Base-by-base conservation (phyloP, 2,888 invertebrate genomes). In the Euproctis similis region DNA sequence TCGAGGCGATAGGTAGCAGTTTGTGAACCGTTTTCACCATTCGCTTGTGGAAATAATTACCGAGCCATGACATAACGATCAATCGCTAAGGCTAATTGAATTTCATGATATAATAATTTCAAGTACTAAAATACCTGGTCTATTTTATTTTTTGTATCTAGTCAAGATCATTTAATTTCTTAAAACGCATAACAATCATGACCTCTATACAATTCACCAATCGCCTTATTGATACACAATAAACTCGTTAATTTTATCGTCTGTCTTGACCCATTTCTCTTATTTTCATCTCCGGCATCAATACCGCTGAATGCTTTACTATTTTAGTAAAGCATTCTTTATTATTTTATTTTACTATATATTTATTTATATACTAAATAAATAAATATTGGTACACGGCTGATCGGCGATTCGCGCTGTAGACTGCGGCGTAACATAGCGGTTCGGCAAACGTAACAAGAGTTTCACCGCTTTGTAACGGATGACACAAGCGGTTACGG, bases 401-500 rank as follows among this genome's bases (percentile, higher is more conserved):
- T 56, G 46, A 43, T 41, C 40, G 45, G 45, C 49, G 53, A 48
- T 60, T 53, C 46, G 45, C n/a, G n/a, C n/a, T n/a, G n/a, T 35
- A 30, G 42, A 42, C 45, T 36, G 44, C 47, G 46, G 61, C 65
- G 59, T 74, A 70, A 72, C 59, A 62, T 72, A 74, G 73, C 80
- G 76, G 74, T 70, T 43, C 52, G 35, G 30, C 52, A 55, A 72
- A 70, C 75, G 77, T 75, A 78, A 8, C 68, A 64, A 61, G 57
- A 66, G 71, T 76, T 76, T 74, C 77, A 72, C 74, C 70, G 69
- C 55, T 52, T 64, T 59, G 71, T 75, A 74, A 75, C 74, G 75
- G 77, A 81, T 81, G 80, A 80, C 80, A 80, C 80, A 80, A 80
- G 77, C 63, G 56, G 73, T 78, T 78, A 80, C 80, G 76, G 76